Evolutionary conservation across 1,140 invertebrate genomes (phyloP).

Genomic region (Platyscapa corneri): DNA sequence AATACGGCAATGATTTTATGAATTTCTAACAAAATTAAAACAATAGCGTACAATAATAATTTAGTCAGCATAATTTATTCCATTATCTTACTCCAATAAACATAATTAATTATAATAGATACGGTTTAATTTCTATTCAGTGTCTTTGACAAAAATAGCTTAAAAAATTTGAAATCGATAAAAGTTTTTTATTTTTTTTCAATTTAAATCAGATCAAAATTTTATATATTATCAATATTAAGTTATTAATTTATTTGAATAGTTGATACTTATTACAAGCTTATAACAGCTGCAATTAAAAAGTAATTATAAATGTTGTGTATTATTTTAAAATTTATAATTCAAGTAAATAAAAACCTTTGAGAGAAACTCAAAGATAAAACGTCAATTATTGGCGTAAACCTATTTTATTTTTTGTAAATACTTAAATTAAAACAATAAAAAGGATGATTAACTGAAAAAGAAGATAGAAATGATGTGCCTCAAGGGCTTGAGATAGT

Average conservation of each 20-base stretch:
- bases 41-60: not conserved
- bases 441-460: not conserved
- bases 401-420: not conserved
- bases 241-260: not conserved
- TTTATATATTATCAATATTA: not conserved
- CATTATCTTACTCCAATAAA: not conserved
- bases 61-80: not conserved
- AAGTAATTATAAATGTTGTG: conserved; percentile 1
- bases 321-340: no score
- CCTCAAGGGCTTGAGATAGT: not conserved
- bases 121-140: not conserved
- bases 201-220: not conserved
- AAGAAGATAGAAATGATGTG: conserved; percentile 17
- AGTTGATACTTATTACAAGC: not conserved
- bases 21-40: conserved; percentile 13
- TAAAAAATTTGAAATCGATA: not conserved
- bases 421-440: conserved; percentile 5
- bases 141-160: not conserved
- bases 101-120: not conserved
- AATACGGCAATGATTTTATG: not conserved
- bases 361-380: not conserved
- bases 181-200: not conserved
- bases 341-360: not conserved
- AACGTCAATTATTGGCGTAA: no score
- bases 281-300: not conserved